Conservation (phyloP, 1,140 invertebrate species). For the Drosophila micromelanica region DNA sequence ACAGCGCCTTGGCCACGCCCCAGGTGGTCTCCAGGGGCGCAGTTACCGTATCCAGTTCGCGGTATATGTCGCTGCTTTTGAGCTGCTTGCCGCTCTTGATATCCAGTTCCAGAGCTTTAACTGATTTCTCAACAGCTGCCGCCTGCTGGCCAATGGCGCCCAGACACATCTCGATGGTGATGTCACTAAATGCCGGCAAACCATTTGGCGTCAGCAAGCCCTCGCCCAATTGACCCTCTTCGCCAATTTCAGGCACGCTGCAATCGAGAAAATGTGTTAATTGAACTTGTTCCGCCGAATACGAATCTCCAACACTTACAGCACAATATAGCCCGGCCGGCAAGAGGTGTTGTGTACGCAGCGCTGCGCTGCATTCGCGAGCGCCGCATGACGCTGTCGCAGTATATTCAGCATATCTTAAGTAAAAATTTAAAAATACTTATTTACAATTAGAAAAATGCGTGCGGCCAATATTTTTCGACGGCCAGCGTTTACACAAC, state of each 20-base stretch:
- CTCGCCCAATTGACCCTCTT: conserved; percentile 90
- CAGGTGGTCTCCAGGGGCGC: conserved; percentile 92
- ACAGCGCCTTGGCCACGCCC: conserved; percentile 93
- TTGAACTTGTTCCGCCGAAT: background rate
- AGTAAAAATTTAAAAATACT: conserved; percentile 24
- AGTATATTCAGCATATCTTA: conserved; percentile 69
- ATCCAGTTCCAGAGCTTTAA: conserved; percentile 85
- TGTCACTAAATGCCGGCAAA: conserved; percentile 91
- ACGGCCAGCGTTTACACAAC: conserved; percentile 68
- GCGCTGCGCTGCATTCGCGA: conserved; percentile 41
- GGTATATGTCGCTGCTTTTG: conserved; percentile 89
- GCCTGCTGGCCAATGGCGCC: conserved; percentile 92
- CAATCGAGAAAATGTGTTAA: conserved; percentile 2
- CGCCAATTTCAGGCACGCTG: conserved; percentile 95
- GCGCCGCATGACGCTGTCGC: conserved; percentile 43
- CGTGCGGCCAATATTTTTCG: conserved; percentile 35
- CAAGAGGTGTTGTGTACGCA: conserved; percentile 57
- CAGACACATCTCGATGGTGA: conserved; percentile 93
- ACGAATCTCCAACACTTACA: conserved; percentile 58
- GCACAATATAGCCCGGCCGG: conserved; percentile 76
- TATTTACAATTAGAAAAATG: conserved; percentile 56
- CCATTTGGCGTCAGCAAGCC: conserved; percentile 89
- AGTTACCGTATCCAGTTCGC: conserved; percentile 90
- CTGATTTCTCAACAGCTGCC: conserved; percentile 91
- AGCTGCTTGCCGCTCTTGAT: conserved; percentile 79